Evolutionary conservation across 2,113 vertebrate species (phyloP).

Genomic region (Pachyramphus minor): DNA sequence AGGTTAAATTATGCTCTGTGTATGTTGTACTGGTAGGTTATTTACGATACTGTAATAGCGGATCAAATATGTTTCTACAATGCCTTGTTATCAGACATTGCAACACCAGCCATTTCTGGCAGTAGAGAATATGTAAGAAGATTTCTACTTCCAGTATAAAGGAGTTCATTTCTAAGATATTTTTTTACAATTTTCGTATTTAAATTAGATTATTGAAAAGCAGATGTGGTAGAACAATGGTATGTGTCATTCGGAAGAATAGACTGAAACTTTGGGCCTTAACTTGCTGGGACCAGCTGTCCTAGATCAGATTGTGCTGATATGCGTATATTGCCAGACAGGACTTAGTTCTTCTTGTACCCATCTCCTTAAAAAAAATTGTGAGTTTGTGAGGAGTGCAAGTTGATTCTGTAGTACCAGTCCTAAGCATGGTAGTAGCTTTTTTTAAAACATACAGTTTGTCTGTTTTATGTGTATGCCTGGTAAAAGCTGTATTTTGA

Average conservation of each 20-base stretch:
- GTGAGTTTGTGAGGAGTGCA: constrained; percentile 43
- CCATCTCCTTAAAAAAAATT: background rate
- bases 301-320: constrained; percentile 54
- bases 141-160: background rate
- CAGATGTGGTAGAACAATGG: background rate
- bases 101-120: constrained; percentile 17
- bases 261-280: constrained; percentile 37
- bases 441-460: constrained; percentile 7
- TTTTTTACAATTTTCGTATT: constrained; percentile 46
- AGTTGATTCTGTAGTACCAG: constrained; percentile 11
- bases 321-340: constrained; percentile 36
- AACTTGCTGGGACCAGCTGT: constrained; percentile 45
- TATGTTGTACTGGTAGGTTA: constrained; percentile 26
- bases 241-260: constrained; percentile 3
- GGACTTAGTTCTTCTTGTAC: constrained; percentile 4
- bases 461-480: background rate
- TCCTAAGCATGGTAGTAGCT: constrained; percentile 25
- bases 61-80: constrained; percentile 36
- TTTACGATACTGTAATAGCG: background rate
- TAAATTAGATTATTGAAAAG: constrained; percentile 8
- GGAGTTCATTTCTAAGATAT: constrained; percentile 14
- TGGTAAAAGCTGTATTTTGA: constrained; percentile 41
- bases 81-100: constrained; percentile 6
- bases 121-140: background rate
- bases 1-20: background rate